phyloP scores from a whole-genome alignment of 2,888 invertebrate species.

The Synergus itoensis region DNA sequence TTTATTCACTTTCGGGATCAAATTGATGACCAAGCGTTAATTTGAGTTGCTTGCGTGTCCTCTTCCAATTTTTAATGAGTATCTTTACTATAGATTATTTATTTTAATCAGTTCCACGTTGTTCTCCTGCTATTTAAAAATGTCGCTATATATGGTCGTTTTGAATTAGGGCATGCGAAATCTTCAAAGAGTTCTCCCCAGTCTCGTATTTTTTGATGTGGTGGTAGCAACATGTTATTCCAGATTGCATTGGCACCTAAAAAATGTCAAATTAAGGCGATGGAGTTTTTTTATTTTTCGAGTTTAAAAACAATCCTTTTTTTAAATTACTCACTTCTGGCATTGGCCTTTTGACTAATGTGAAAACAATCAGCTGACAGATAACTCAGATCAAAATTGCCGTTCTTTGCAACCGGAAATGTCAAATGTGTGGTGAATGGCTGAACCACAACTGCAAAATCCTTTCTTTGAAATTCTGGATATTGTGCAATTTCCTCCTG shows the following conservation, averaged over 20 bases:
- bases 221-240: constrained; percentile 82
- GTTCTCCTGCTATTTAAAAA: constrained; percentile 53
- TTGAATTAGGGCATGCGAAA: constrained; percentile 78
- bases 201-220: constrained; percentile 77
- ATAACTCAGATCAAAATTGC: constrained; percentile 79
- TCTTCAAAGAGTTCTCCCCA: constrained; percentile 73
- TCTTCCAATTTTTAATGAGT: background rate
- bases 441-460: constrained; percentile 82
- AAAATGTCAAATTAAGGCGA: constrained; percentile 53
- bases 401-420: constrained; percentile 76
- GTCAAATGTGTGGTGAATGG: constrained; percentile 77
- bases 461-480: constrained; percentile 79
- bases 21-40: too few species aligned
- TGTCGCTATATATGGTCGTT: constrained; percentile 77
- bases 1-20: too few species aligned
- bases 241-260: constrained; percentile 81
- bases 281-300: background rate
- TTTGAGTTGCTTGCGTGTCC: background rate
- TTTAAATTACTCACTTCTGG: constrained; percentile 77
- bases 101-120: constrained; percentile 1
- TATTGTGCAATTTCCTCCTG: constrained; percentile 79
- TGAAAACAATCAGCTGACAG: constrained; percentile 83
- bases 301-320: background rate
- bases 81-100: background rate
- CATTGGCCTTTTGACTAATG: constrained; percentile 81